These are phyloP conservation scores for Caenorhabditis parvicauda DNA, from an alignment of 2,888 invertebrate species.

Conservation along the genomic window DNA sequence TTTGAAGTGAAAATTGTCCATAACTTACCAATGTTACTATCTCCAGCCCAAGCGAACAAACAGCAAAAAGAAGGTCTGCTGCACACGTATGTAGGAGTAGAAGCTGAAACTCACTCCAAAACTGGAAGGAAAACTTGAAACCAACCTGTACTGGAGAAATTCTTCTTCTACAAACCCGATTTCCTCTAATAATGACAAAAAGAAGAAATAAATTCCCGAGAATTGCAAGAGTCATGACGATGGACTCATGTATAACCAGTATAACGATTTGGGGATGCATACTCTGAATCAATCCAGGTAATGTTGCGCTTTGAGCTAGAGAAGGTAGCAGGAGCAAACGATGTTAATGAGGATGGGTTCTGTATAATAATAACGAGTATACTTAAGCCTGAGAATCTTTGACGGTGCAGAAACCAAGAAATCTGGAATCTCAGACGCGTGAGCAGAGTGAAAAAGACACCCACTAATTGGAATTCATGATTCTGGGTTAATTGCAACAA, in stretches of 20 bases:
- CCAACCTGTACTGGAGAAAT: constrained; percentile 58
- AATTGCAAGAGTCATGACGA: constrained; percentile 48
- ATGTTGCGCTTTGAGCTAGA: too few relatives aligned
- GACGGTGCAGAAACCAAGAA: too few relatives aligned
- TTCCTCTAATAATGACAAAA: constrained; percentile 56
- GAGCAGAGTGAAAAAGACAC: too few relatives aligned
- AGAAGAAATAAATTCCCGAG: constrained; percentile 53
- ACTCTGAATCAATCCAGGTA: too few relatives aligned
- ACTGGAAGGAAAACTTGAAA: background rate
- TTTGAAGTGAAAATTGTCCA: constrained; percentile 1
- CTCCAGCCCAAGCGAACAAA: constrained; percentile 74
- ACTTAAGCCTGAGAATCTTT: too few relatives aligned
- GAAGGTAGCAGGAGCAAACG: too few relatives aligned
- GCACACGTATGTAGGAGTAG: constrained; percentile 73
- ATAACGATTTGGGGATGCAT: constrained; percentile 28
- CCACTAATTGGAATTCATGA: too few relatives aligned
- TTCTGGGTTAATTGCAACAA: too few relatives aligned
- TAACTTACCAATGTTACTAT: constrained; percentile 37
- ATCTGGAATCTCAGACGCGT: too few relatives aligned
- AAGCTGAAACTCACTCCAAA: constrained; percentile 38
- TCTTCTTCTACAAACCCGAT: constrained; percentile 37
- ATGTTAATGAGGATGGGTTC: too few relatives aligned
- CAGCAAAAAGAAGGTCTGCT: constrained; percentile 74
- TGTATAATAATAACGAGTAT: too few relatives aligned
- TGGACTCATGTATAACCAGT: constrained; percentile 43